phyloP scores from a whole-genome alignment of 1,140 invertebrate species.

The Leucophenga varia region DNA sequence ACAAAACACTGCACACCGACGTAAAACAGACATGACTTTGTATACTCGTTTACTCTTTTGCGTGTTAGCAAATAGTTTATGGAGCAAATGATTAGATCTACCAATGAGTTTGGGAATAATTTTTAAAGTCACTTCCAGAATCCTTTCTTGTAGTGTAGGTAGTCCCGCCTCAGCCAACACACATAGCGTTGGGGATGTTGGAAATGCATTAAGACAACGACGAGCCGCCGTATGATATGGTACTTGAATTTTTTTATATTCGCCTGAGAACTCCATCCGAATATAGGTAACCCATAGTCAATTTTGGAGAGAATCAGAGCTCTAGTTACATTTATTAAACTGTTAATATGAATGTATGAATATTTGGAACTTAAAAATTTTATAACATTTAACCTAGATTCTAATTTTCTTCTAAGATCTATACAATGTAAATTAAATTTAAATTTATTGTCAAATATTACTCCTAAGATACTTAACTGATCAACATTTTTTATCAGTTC shows the following conservation, averaged over 20 bases:
- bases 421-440: background rate
- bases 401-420: background rate
- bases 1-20: background rate
- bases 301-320: conserved; percentile 8
- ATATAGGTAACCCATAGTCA: conserved; percentile 6
- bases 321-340: conserved; percentile 3
- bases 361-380: conserved; percentile 1
- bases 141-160: background rate
- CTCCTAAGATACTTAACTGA: background rate
- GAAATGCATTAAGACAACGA: background rate
- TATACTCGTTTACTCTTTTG: background rate
- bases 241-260: background rate
- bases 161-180: background rate
- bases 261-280: background rate
- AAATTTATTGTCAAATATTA: background rate
- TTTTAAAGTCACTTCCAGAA: background rate
- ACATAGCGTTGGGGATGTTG: background rate
- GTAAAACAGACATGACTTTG: background rate
- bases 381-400: background rate
- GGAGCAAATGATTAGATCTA: background rate
- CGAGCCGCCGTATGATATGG: background rate
- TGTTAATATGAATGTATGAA: conserved; percentile 6
- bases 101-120: background rate
- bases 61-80: background rate
- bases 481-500: background rate